These are phyloP conservation scores for Hybognathus amarus DNA, from an alignment of 2,797 vertebrate genomes.

Conservation along the genomic window DNA sequence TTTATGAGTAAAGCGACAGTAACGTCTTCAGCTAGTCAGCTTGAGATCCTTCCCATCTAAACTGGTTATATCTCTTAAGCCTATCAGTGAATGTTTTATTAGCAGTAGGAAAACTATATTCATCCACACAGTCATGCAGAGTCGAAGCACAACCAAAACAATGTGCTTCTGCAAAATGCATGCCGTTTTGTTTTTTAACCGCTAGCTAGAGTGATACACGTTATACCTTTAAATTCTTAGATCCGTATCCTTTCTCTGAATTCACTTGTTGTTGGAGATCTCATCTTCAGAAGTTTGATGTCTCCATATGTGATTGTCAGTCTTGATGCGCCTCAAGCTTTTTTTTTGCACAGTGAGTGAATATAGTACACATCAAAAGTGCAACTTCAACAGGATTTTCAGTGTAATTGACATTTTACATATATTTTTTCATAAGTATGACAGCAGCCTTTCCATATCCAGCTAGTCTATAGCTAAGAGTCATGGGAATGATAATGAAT, in stretches of 20 bases:
- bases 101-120: not conserved
- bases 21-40: not conserved
- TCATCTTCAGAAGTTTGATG: not conserved
- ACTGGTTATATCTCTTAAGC: not conserved
- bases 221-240: not conserved
- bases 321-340: slow-evolving; percentile 29
- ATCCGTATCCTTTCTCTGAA: not conserved
- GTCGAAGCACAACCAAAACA: not conserved
- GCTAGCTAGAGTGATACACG: too few species aligned
- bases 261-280: slow-evolving; percentile 1
- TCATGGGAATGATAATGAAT: slow-evolving; percentile 74
- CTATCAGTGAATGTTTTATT: not conserved
- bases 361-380: slow-evolving; percentile 22
- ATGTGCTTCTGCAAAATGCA: not conserved
- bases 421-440: slow-evolving; percentile 67
- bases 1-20: not conserved
- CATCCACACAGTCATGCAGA: too few species aligned
- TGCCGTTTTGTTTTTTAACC: not conserved
- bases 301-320: slow-evolving; percentile 36
- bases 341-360: slow-evolving; percentile 13
- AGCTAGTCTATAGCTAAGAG: slow-evolving; percentile 52
- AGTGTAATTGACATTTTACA: slow-evolving; percentile 34
- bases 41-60: not conserved
- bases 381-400: slow-evolving; percentile 12
- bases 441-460: slow-evolving; percentile 63